Percentiles rank a stretch among this genome's conserved stretches.
Conservation (phyloP, 2,113 vertebrate genomes). For the Eudorcas thomsonii region DNA sequence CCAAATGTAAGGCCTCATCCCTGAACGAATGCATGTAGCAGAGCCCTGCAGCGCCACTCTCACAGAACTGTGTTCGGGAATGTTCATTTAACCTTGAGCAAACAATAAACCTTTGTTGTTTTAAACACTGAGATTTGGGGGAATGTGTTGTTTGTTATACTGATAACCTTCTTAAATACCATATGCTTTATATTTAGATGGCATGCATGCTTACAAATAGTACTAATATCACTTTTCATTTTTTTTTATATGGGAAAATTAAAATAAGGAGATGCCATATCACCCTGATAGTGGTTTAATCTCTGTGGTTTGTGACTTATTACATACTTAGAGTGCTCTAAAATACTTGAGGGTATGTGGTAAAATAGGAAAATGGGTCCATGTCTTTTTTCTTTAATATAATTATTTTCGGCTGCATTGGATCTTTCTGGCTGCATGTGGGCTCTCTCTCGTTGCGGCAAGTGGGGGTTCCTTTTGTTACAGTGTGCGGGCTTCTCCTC, state of each 20-base stretch:
- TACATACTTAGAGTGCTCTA: not conserved
- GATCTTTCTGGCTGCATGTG: not conserved
- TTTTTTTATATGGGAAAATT: conserved; percentile 15
- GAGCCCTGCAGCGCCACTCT: rapidly evolving
- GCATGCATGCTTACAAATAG: not conserved
- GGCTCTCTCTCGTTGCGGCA: rapidly evolving
- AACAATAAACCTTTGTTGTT: conserved; percentile 15
- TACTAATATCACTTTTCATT: not conserved
- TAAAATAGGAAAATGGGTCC: not conserved
- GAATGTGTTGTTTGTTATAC: not conserved
- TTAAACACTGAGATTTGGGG: conserved; percentile 5
- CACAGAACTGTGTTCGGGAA: not conserved
- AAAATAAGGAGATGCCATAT: conserved; percentile 15
- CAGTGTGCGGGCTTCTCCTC: not conserved
- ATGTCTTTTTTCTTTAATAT: not conserved
- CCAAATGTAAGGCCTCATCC: not conserved
- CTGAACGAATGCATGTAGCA: not conserved
- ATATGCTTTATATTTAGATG: conserved; percentile 38
- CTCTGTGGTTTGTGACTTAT: not conserved
- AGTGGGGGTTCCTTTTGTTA: not conserved
- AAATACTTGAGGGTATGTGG: not conserved
- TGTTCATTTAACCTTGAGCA: not conserved
- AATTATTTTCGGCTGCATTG: not conserved
- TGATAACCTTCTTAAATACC: conserved; percentile 35
- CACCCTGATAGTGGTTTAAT: not conserved